These are phyloP conservation scores for Carettochelys insculpta DNA, from an alignment of 2,113 vertebrate species.

Conservation along the genomic window DNA sequence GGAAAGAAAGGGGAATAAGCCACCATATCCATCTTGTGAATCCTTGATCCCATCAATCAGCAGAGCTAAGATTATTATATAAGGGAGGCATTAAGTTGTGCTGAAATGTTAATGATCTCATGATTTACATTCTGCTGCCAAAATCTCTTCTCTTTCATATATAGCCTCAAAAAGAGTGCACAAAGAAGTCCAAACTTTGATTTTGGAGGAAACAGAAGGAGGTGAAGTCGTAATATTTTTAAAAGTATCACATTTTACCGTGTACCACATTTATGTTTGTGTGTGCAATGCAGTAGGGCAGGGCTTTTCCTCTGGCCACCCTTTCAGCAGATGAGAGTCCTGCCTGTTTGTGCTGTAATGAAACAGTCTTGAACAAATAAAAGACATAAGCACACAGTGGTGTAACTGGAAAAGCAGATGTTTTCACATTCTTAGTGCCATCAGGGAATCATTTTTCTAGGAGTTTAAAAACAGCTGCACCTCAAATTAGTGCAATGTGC, in stretches of 20 bases:
- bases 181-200: neutral
- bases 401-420: neutral
- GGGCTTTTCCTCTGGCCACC: neutral
- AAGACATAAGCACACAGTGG: fast-evolving
- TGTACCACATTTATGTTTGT: neutral
- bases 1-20: conserved; percentile 34
- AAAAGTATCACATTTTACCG: conserved; percentile 5
- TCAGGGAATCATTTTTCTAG: neutral
- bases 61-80: conserved; percentile 27
- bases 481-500: neutral
- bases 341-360: neutral
- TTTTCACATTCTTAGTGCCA: neutral
- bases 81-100: conserved; percentile 36
- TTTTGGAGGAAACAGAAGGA: neutral
- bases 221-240: neutral
- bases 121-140: conserved; percentile 61
- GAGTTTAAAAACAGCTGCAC: neutral
- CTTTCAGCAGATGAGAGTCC: no score
- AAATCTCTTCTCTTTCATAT: conserved; percentile 13
- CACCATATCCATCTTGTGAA: conserved; percentile 25
- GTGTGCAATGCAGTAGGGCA: neutral
- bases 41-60: conserved; percentile 29
- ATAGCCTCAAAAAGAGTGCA: conserved; percentile 25
- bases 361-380: neutral
- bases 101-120: conserved; percentile 60